Evolutionary conservation across 2,797 vertebrate species (phyloP).

Genomic region (Lithobates pipiens): DNA sequence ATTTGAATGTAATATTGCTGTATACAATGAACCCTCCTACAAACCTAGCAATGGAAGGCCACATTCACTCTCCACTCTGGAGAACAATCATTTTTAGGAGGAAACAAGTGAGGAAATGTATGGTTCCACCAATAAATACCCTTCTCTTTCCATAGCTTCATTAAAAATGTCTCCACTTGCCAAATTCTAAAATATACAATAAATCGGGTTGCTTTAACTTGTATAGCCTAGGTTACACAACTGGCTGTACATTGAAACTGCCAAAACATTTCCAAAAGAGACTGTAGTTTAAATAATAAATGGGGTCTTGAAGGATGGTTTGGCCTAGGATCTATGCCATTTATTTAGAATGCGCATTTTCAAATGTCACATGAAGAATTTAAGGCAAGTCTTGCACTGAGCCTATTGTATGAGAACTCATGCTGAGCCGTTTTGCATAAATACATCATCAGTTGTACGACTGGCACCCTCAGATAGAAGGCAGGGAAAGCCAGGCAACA

Average conservation of each 20-base stretch:
- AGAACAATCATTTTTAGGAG: not conserved
- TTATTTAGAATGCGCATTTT: constrained; percentile 66
- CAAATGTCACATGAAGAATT: constrained; percentile 75
- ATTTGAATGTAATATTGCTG: not conserved
- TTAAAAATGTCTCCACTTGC: not conserved
- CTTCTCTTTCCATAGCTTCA: not conserved
- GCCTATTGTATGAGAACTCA: constrained; percentile 68
- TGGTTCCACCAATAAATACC: not conserved
- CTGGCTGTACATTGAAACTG: not conserved
- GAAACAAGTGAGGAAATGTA: not conserved
- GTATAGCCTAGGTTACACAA: too few relatives aligned
- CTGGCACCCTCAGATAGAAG: constrained; percentile 76
- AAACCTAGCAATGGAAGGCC: not conserved
- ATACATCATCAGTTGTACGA: constrained; percentile 75
- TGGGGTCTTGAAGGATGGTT: not conserved
- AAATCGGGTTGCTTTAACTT: not conserved
- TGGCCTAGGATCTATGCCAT: not conserved
- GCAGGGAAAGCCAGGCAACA: constrained; percentile 70
- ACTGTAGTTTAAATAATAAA: not conserved
- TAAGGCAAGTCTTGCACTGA: constrained; percentile 77
- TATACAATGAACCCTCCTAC: not conserved
- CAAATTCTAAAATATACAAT: not conserved
- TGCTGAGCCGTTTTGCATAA: constrained; percentile 72
- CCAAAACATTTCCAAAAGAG: not conserved
- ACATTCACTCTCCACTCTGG: not conserved